Evolutionary conservation across 2,888 invertebrate genomes (phyloP).

Genomic region (Electrophaes corylata): DNA sequence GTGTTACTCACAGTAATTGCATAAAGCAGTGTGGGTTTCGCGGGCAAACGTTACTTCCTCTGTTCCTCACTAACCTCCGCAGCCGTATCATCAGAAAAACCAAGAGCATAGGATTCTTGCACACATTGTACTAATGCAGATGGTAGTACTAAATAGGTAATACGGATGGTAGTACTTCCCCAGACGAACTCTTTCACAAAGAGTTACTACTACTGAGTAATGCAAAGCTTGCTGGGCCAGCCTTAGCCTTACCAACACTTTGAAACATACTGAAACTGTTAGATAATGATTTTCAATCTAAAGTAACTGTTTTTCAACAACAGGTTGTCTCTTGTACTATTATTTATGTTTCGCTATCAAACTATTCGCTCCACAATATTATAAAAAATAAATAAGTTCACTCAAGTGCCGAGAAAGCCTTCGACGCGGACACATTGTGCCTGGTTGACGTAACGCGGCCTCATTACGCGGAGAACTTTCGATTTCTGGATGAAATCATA

Average conservation of each 20-base stretch:
- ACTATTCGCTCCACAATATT: constrained; percentile 7
- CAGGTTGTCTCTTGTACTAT: background rate
- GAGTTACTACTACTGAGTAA: no score
- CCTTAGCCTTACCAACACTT: background rate
- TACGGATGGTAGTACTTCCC: no score
- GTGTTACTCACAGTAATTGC: constrained; percentile 34
- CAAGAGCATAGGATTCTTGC: no score
- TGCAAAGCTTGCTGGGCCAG: background rate
- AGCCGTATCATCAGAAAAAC: no score
- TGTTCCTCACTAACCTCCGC: constrained; percentile 8
- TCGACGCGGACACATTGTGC: constrained; percentile 45
- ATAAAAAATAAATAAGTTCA: constrained; percentile 16
- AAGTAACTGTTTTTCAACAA: background rate
- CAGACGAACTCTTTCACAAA: no score
- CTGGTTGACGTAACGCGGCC: constrained; percentile 55
- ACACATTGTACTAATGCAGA: no score
- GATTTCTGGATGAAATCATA: constrained; percentile 71
- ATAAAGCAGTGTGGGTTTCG: constrained; percentile 35
- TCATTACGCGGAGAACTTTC: constrained; percentile 62
- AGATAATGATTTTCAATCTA: constrained; percentile 7
- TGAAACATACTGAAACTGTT: background rate
- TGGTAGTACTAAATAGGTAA: no score
- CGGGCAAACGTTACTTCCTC: constrained; percentile 34
- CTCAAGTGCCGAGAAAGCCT: constrained; percentile 46
- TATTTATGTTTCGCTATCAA: background rate